Evolutionary conservation across 1,140 invertebrate genomes (phyloP), one percentile per base, ranked within the genome.

Genomic region (Venturia canescens): DNA sequence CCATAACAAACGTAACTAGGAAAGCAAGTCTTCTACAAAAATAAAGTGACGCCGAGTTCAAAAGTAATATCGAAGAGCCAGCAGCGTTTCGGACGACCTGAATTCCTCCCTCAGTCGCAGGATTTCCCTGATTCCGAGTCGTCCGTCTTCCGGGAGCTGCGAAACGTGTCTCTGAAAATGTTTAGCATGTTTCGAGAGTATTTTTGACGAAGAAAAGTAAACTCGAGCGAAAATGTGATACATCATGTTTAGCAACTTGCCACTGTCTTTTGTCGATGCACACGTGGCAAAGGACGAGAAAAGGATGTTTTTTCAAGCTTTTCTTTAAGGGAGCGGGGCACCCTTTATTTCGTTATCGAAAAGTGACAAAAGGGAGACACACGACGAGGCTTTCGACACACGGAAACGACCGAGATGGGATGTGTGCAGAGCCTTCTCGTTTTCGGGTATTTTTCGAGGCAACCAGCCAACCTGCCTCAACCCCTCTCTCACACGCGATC

Each of bases 181-280:
- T 44, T 9, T 44, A 44, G 5, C 38, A 44, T 9, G 13, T 44
- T 4, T 44, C 13, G 38, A 44, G 3, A 44, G 38, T 6, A 1
- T 44, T 44, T 44, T 9, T 44, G 3, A 3, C 7, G 38, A 13
- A 13, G 13, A 44, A 6, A 11, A 44, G 7, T 11, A 44, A 44
- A 34, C 34, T 44, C 1, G 0, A 44, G 5, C 11, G 13, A 69
- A 31, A 3, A 69, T 31, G 29, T 29, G 31, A 44, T 44, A 13
- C 38, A 44, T 44, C 38, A 44, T 44, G 38, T 44, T 44, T 70
- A 80, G 86, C 89, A 91, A 89, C 89, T 91, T 91, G 88, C 89
- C 89, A 82, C 82, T 38, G 72, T 81, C 87, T 87, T 90, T 88
- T 91, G 89, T 92, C 87, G 82, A 79, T 80, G 84, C 89, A 91